Evolutionary conservation across 2,797 vertebrate genomes (phyloP).

Genomic region (Notolepis coatsorum): DNA sequence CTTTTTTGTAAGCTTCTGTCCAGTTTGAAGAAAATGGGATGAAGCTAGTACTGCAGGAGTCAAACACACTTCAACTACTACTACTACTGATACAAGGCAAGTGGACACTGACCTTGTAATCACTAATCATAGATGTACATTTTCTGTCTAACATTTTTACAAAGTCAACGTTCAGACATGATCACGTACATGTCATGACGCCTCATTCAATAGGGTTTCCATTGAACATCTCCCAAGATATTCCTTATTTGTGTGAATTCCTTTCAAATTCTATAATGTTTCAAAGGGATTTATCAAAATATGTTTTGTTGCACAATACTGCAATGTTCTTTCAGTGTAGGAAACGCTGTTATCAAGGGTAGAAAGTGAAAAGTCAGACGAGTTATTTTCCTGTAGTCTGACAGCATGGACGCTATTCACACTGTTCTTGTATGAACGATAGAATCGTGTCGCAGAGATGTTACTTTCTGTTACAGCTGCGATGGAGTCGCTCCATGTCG

Average conservation of each 20-base stretch:
- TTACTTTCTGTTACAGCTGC: slow-evolving; percentile 77
- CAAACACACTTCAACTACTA: too few relatives aligned
- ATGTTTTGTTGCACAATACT: slow-evolving; percentile 42
- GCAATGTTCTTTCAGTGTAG: slow-evolving; percentile 50
- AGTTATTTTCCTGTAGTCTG: slow-evolving; percentile 72
- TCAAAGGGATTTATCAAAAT: slow-evolving; percentile 40
- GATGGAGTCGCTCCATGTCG: slow-evolving; percentile 62
- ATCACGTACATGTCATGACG: slow-evolving; percentile 19
- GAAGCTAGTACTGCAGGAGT: too few relatives aligned
- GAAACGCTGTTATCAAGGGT: slow-evolving; percentile 58
- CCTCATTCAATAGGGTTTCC: slow-evolving; percentile 35
- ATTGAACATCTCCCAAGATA: slow-evolving; percentile 35
- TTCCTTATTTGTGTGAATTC: slow-evolving; percentile 13
- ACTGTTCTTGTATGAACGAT: slow-evolving; percentile 72
- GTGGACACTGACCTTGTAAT: background rate
- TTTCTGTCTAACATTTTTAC: slow-evolving; percentile 1
- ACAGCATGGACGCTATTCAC: slow-evolving; percentile 70
- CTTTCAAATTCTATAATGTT: slow-evolving; percentile 15
- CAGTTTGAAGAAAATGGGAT: too few relatives aligned
- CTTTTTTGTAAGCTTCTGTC: too few relatives aligned
- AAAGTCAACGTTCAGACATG: slow-evolving; percentile 17
- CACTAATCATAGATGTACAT: background rate
- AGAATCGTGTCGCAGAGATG: slow-evolving; percentile 80
- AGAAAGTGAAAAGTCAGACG: slow-evolving; percentile 64
- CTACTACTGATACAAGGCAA: slow-evolving; percentile 27